These are phyloP conservation scores for Eretmochelys imbricata DNA, from an alignment of 2,113 vertebrate species.

Conservation along the genomic window DNA sequence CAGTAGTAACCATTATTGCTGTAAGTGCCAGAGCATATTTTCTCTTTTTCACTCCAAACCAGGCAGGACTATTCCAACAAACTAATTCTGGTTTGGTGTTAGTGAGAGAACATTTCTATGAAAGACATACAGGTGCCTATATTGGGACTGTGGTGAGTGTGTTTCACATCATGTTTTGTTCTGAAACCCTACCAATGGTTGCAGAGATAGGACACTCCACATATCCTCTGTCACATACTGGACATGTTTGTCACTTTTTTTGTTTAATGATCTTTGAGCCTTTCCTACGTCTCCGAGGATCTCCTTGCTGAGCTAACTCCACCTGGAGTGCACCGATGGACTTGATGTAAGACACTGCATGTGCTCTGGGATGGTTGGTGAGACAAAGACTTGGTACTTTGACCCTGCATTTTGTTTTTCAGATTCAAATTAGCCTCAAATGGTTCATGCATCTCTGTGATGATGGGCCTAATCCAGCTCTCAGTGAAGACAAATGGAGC, in stretches of 20 bases:
- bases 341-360: accelerated
- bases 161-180: accelerated
- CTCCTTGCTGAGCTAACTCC: background rate
- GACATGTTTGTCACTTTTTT: background rate
- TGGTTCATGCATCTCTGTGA: background rate
- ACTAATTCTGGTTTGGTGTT: background rate
- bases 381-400: accelerated
- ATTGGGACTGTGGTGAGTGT: accelerated
- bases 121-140: accelerated
- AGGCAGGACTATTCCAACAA: background rate
- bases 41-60: accelerated
- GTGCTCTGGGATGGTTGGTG: background rate
- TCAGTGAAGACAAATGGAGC: background rate
- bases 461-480: background rate
- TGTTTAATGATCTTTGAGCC: background rate
- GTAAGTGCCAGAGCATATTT: background rate
- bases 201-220: background rate
- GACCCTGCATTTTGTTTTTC: accelerated
- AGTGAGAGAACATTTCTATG: background rate
- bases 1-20: background rate
- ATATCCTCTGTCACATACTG: background rate
- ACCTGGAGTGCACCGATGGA: background rate
- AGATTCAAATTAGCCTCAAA: background rate
- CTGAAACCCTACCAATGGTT: background rate
- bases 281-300: background rate